Percentiles rank a stretch among this genome's conserved stretches.
These are phyloP conservation scores for Helicoverpa assulta DNA, from an alignment of 2,888 invertebrate species.

Conservation along the genomic window DNA sequence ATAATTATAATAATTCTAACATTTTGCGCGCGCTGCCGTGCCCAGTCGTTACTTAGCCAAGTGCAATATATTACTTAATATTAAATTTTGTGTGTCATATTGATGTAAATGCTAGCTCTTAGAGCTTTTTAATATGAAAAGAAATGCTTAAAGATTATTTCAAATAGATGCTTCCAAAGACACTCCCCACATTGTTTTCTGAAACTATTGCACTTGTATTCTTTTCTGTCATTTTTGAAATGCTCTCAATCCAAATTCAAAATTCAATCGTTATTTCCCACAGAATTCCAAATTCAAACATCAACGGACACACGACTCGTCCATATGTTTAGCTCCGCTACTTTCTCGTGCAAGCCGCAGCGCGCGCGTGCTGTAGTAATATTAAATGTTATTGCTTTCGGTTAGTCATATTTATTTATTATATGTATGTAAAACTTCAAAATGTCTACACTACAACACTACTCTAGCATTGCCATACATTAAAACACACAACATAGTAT, in stretches of 20 bases:
- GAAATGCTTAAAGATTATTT: neutral
- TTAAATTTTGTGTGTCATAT: slow-evolving; percentile 46
- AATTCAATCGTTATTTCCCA: neutral
- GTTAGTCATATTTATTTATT: slow-evolving; percentile 84
- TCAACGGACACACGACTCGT: slow-evolving; percentile 45
- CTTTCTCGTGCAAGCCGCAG: slow-evolving; percentile 72
- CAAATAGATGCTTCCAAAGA: neutral
- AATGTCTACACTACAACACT: slow-evolving; percentile 88
- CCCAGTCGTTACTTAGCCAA: slow-evolving; percentile 59
- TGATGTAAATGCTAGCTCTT: slow-evolving; percentile 35
- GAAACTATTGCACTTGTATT: slow-evolving; percentile 8
- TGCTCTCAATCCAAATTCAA: neutral
- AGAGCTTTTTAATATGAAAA: slow-evolving; percentile 21
- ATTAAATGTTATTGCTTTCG: slow-evolving; percentile 87
- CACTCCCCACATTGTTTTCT: neutral
- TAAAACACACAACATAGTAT: slow-evolving; percentile 86
- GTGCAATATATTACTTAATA: slow-evolving; percentile 49
- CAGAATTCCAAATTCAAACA: slow-evolving; percentile 20
- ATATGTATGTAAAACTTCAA: slow-evolving; percentile 88
- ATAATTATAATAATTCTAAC: slow-evolving; percentile 82
- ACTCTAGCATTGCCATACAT: slow-evolving; percentile 89
- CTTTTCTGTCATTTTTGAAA: slow-evolving; percentile 6
- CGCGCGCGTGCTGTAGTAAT: slow-evolving; percentile 84
- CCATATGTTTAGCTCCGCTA: slow-evolving; percentile 38
- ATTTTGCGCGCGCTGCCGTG: slow-evolving; percentile 84